Evolutionary conservation across 2,797 vertebrate species (phyloP).

Genomic region (Rallus crepitans): DNA sequence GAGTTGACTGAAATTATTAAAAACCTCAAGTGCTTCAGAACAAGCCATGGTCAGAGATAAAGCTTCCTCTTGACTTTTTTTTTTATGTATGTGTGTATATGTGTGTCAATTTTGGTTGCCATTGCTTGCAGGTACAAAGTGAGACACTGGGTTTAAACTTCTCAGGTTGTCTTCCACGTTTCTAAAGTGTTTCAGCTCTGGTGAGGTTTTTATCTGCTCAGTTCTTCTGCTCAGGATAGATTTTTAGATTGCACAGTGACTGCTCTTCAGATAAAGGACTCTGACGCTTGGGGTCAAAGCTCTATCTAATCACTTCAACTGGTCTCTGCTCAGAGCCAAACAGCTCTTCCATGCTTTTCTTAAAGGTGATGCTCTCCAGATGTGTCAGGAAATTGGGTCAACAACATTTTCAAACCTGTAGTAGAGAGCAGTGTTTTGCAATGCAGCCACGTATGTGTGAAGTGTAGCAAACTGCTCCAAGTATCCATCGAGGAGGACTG

Average conservation of each 20-base stretch:
- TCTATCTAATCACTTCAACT: background rate
- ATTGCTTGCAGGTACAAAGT: background rate
- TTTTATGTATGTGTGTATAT: too few relatives aligned
- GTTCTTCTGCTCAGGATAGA: background rate
- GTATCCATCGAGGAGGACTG: background rate
- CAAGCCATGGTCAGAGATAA: background rate
- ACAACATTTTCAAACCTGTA: background rate
- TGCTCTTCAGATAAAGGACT: background rate
- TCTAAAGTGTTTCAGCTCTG: background rate
- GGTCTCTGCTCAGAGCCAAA: background rate
- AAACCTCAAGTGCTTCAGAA: slow-evolving; percentile 15
- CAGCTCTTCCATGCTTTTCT: slow-evolving; percentile 21
- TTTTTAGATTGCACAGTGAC: background rate
- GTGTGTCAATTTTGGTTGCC: background rate
- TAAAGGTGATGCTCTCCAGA: background rate
- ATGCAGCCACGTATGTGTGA: background rate
- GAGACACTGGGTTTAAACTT: background rate
- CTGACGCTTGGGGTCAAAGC: slow-evolving; percentile 8
- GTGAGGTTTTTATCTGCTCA: background rate
- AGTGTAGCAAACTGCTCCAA: background rate
- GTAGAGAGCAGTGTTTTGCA: background rate
- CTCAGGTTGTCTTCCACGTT: background rate
- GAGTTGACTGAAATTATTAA: background rate
- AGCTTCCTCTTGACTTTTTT: background rate
- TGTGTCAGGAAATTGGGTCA: background rate